Evolutionary conservation across 2,113 vertebrate species (phyloP).

Genomic region (Meriones unguiculatus): DNA sequence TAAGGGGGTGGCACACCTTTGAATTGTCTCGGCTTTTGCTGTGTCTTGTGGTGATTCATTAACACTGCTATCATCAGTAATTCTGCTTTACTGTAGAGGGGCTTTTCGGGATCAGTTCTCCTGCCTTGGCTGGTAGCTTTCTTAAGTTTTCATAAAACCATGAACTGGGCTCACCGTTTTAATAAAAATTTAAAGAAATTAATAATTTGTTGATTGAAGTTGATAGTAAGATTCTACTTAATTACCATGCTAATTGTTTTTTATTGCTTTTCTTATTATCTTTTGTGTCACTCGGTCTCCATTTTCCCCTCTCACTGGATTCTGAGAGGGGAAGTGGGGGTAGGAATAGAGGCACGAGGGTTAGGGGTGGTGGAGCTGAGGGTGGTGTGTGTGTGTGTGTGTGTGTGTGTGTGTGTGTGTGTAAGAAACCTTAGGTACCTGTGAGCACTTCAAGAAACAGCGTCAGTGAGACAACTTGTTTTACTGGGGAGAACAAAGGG

Average conservation of each 20-base stretch:
- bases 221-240: conserved; percentile 49
- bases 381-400: too few species aligned
- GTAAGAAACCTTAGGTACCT: too few species aligned
- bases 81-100: neutral
- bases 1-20: neutral
- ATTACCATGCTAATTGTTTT: conserved; percentile 74
- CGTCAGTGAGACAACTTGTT: too few species aligned
- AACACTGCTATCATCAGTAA: conserved; percentile 4
- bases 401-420: too few species aligned
- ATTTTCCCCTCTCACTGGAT: too few species aligned
- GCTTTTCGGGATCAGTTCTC: neutral
- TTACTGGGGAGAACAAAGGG: too few species aligned
- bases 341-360: too few species aligned
- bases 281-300: too few species aligned
- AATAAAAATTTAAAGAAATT: neutral
- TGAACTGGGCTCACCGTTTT: conserved; percentile 1
- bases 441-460: too few species aligned
- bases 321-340: too few species aligned
- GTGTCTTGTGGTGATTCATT: neutral
- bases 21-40: neutral
- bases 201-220: neutral
- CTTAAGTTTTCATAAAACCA: neutral
- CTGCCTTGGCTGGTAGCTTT: neutral
- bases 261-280: conserved; percentile 60
- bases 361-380: too few species aligned